Evolutionary conservation across 2,888 invertebrate species (phyloP).

Genomic region (Diabrotica balteata): DNA sequence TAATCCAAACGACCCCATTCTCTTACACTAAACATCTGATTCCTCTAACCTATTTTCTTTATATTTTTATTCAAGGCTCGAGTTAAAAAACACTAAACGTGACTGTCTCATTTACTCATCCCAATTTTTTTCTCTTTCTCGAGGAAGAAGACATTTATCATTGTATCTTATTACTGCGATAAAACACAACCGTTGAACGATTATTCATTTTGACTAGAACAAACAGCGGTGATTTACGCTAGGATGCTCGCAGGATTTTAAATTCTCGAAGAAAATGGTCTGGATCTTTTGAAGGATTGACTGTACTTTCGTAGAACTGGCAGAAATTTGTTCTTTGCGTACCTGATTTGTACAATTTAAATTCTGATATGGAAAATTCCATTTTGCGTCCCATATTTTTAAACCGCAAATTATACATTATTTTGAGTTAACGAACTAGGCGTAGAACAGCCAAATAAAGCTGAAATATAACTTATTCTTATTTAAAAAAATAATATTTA

Average conservation of each 20-base stretch:
- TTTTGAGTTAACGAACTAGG: too few species aligned
- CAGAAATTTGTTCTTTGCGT: slow-evolving; percentile 9
- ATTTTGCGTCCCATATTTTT: too few species aligned
- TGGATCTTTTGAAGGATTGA: slow-evolving; percentile 31
- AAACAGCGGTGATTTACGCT: slow-evolving; percentile 57
- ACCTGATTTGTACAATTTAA: slow-evolving; percentile 15
- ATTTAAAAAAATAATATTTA: too few species aligned
- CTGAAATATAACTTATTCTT: too few species aligned
- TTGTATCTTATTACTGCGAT: slow-evolving; percentile 56
- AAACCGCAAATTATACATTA: too few species aligned
- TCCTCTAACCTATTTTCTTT: slow-evolving; percentile 8
- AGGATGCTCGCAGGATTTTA: slow-evolving; percentile 50
- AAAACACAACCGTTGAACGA: slow-evolving; percentile 52
- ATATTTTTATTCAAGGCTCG: background rate
- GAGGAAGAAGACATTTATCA: slow-evolving; percentile 49
- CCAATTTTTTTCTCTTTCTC: slow-evolving; percentile 14
- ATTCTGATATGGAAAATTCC: background rate
- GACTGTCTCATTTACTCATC: slow-evolving; percentile 16
- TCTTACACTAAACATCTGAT: background rate
- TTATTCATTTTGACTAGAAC: slow-evolving; percentile 57
- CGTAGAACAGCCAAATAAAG: too few species aligned
- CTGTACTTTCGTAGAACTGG: slow-evolving; percentile 23
- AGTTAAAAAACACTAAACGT: slow-evolving; percentile 15
- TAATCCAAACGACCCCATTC: background rate
- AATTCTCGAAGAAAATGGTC: slow-evolving; percentile 38